Percentiles rank a stretch among this genome's conserved stretches.
Conservation (phyloP, 2,797 vertebrate genomes). For the Catamblyrhynchus diadema region DNA sequence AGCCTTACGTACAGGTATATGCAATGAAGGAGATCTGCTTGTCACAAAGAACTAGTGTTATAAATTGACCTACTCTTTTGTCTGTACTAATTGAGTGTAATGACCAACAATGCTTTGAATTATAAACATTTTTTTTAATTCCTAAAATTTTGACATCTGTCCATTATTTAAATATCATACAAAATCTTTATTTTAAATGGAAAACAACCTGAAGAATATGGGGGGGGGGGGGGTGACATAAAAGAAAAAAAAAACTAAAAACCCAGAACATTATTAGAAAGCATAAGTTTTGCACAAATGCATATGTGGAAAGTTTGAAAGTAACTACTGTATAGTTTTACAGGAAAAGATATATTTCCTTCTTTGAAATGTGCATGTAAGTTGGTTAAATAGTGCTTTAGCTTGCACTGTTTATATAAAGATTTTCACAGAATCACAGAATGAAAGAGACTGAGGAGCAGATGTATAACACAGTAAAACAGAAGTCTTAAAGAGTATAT, state of each 20-base stretch:
- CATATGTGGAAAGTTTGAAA: background rate
- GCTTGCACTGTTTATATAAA: background rate
- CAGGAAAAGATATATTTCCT: background rate
- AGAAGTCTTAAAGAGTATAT: background rate
- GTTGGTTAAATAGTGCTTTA: background rate
- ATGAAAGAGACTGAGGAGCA: background rate
- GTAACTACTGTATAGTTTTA: background rate
- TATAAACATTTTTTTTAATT: background rate
- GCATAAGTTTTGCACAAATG: background rate
- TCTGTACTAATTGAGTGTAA: background rate
- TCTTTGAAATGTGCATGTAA: background rate
- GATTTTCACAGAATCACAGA: background rate
- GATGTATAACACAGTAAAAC: background rate
- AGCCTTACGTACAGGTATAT: accelerated
- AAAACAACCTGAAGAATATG: background rate
- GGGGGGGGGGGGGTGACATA: accelerated
- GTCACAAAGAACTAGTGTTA: background rate
- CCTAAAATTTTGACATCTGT: background rate
- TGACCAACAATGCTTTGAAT: background rate
- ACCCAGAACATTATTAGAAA: background rate
- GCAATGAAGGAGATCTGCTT: background rate
- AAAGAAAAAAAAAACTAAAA: background rate
- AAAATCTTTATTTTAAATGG: background rate
- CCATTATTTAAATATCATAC: background rate
- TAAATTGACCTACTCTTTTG: background rate